Evolutionary conservation across 1,140 invertebrate genomes (phyloP).

Genomic region (Cydia fagiglandana): DNA sequence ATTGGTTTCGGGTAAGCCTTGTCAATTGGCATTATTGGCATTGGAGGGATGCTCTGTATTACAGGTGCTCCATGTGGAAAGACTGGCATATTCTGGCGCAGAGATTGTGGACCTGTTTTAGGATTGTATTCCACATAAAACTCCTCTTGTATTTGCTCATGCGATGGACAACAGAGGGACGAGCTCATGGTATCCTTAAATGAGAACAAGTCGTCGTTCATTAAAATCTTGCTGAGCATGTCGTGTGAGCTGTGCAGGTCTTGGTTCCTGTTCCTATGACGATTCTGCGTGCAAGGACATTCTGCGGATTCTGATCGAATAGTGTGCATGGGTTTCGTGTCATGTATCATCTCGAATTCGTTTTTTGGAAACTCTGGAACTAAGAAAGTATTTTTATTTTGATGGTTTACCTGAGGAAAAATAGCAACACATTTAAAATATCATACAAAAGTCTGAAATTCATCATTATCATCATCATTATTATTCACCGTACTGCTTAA

Average conservation of each 20-base stretch:
- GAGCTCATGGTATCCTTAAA: conserved; percentile 54
- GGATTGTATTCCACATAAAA: conserved; percentile 57
- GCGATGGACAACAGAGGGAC: conserved; percentile 58
- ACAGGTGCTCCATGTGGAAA: not conserved
- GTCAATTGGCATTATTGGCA: not conserved
- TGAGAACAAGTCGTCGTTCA: conserved; percentile 54
- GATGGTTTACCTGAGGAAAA: no score
- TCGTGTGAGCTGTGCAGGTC: conserved; percentile 46
- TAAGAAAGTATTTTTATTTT: not conserved
- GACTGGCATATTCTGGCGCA: not conserved
- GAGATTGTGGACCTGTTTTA: conserved; percentile 36
- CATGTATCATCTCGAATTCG: not conserved
- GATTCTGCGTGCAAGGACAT: conserved; percentile 51
- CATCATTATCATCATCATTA: no score
- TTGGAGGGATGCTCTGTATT: not conserved
- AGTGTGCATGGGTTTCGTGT: not conserved
- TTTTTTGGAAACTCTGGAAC: not conserved
- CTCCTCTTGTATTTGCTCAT: conserved; percentile 58
- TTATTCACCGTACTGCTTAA: no score
- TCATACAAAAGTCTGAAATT: no score
- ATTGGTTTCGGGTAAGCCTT: not conserved
- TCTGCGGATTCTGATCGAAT: conserved; percentile 40
- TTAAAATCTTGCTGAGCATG: conserved; percentile 58
- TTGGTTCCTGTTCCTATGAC: conserved; percentile 41
- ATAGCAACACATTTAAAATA: no score